Conservation (phyloP, 2,888 invertebrate genomes). For the Erynnis tages region DNA sequence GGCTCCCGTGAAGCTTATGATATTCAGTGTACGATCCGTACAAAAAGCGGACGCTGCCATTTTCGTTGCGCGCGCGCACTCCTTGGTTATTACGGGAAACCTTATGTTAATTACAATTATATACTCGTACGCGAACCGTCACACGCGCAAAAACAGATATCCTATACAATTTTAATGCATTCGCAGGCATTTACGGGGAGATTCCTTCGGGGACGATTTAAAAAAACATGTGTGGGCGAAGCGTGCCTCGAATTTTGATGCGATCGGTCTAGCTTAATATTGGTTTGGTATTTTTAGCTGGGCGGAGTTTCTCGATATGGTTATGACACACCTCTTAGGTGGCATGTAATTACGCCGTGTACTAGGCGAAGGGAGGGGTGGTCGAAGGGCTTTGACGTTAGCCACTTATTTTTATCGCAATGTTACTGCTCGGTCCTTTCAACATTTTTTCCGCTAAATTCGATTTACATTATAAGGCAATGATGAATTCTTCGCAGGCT, state of each 20-base stretch:
- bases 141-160: constrained; percentile 62
- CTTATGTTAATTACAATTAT: constrained; percentile 73
- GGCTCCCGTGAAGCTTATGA: constrained; percentile 63
- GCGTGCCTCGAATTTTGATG: constrained; percentile 63
- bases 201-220: constrained; percentile 51
- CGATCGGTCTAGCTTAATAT: constrained; percentile 36
- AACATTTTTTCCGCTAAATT: constrained; percentile 19
- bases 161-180: constrained; percentile 77
- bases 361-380: constrained; percentile 18
- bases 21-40: constrained; percentile 67
- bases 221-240: constrained; percentile 51
- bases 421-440: constrained; percentile 3
- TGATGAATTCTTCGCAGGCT: constrained; percentile 13
- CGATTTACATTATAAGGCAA: constrained; percentile 25
- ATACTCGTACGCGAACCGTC: constrained; percentile 45
- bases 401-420: constrained; percentile 21
- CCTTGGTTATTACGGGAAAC: constrained; percentile 72
- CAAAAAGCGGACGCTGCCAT: constrained; percentile 69
- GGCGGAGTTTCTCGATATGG: constrained; percentile 35
- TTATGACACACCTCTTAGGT: constrained; percentile 35
- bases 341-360: constrained; percentile 21
- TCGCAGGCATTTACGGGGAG: constrained; percentile 70
- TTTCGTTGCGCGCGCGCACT: constrained; percentile 61
- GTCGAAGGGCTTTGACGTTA: constrained; percentile 6
- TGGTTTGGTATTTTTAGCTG: constrained; percentile 36